Evolutionary conservation across 1,140 invertebrate species (phyloP).

Genomic region (Lepidurus couesii): DNA sequence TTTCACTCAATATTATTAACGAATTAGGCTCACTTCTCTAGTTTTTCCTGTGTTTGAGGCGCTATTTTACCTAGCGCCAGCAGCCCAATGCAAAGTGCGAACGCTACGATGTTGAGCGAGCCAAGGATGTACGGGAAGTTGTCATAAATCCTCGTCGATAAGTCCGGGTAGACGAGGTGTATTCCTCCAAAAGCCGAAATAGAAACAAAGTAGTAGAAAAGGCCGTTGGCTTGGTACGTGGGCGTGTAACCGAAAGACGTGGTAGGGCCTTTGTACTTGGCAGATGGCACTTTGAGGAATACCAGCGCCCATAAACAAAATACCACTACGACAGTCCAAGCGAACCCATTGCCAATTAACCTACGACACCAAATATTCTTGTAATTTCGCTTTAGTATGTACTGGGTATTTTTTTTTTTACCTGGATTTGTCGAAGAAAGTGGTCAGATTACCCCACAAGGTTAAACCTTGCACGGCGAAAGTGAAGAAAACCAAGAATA

Average conservation of each 20-base stretch:
- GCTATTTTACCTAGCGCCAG: constrained; percentile 45
- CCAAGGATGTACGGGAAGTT: constrained; percentile 50
- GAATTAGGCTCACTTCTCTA: constrained; percentile 25
- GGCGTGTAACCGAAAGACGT: constrained; percentile 50
- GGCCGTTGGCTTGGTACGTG: constrained; percentile 53
- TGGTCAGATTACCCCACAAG: constrained; percentile 39
- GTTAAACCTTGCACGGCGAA: constrained; percentile 42
- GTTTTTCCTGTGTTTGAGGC: constrained; percentile 39
- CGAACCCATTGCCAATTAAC: constrained; percentile 41
- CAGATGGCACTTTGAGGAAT: constrained; percentile 46
- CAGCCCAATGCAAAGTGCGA: constrained; percentile 49
- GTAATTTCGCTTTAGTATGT: background rate
- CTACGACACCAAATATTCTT: constrained; percentile 26
- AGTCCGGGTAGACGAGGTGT: constrained; percentile 38
- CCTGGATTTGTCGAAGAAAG: constrained; percentile 30
- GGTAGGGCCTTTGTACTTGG: constrained; percentile 47
- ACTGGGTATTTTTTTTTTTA: background rate
- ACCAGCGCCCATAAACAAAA: constrained; percentile 43
- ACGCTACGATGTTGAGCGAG: constrained; percentile 49
- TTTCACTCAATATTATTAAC: background rate
- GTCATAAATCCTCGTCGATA: constrained; percentile 46
- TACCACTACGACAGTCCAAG: constrained; percentile 42
- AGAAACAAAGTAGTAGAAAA: constrained; percentile 49
- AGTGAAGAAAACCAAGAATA: constrained; percentile 45
- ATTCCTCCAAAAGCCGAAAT: constrained; percentile 44